phyloP scores from a whole-genome alignment of 2,888 invertebrate genomes.

The Lepidochrysops patricia region DNA sequence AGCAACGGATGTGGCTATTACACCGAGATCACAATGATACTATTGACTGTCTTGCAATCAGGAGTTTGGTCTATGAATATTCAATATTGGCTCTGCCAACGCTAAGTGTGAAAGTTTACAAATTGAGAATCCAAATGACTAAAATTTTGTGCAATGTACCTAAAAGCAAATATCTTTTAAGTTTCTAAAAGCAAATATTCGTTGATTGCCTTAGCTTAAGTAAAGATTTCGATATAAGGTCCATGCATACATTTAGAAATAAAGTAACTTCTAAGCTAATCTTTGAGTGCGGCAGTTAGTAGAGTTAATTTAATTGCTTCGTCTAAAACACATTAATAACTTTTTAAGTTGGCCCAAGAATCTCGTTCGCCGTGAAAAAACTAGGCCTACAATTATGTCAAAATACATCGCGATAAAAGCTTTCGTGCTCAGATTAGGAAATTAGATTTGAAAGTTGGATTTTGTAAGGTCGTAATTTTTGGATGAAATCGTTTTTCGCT shows the following conservation, averaged over 20 bases:
- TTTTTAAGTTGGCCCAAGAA: not conserved
- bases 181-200: too few relatives aligned
- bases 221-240: too few relatives aligned
- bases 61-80: too few relatives aligned
- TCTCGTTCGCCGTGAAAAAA: not conserved
- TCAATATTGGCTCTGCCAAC: not conserved
- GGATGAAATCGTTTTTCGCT: not conserved
- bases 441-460: not conserved
- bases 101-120: too few relatives aligned
- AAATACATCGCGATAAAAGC: not conserved
- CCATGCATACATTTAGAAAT: too few relatives aligned
- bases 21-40: conserved; percentile 46
- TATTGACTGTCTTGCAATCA: conserved; percentile 25
- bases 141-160: too few relatives aligned
- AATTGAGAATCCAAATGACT: too few relatives aligned
- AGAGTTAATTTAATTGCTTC: too few relatives aligned
- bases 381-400: not conserved
- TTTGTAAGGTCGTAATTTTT: not conserved
- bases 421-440: not conserved
- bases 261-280: too few relatives aligned
- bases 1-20: conserved; percentile 68
- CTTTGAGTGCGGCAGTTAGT: too few relatives aligned
- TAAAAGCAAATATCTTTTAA: too few relatives aligned
- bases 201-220: not conserved
- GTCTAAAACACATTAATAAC: not conserved